Conservation (phyloP, 2,888 invertebrate species). For the Lasioglossum lativentre region DNA sequence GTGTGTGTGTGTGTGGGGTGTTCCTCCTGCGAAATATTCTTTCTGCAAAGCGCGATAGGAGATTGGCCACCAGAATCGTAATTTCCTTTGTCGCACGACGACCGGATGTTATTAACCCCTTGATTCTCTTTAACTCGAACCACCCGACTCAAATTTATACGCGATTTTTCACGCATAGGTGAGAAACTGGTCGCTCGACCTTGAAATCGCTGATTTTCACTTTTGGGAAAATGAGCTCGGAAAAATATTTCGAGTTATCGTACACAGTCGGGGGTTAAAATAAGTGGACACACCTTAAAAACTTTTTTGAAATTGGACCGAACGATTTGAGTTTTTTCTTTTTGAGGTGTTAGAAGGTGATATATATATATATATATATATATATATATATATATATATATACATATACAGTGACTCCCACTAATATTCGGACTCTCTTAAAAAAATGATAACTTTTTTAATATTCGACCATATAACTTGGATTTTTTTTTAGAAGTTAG, state of each 20-base stretch:
- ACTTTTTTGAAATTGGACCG: not conserved
- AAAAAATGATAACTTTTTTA: too few species aligned
- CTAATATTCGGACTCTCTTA: too few species aligned
- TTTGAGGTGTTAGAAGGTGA: too few species aligned
- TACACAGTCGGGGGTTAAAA: too few species aligned
- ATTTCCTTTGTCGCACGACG: slow-evolving; percentile 46
- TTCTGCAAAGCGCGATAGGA: slow-evolving; percentile 14
- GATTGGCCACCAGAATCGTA: slow-evolving; percentile 38
- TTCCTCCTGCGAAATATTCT: slow-evolving; percentile 26
- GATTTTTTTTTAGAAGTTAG: too few species aligned
- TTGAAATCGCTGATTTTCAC: not conserved
- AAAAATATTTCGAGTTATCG: not conserved
- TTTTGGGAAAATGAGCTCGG: not conserved
- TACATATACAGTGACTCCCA: too few species aligned
- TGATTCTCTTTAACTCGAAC: slow-evolving; percentile 35
- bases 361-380: too few species aligned
- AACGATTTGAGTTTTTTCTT: too few species aligned
- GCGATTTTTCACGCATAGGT: not conserved
- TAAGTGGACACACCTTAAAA: too few species aligned
- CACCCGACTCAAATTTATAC: slow-evolving; percentile 6
- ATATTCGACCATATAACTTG: too few species aligned
- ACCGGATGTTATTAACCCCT: slow-evolving; percentile 29
- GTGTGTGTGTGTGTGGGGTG: too few species aligned
- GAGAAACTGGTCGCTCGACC: not conserved
- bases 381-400: too few species aligned